phyloP scores from a whole-genome alignment of 1,140 invertebrate genomes.

The Oncopeltus fasciatus region DNA sequence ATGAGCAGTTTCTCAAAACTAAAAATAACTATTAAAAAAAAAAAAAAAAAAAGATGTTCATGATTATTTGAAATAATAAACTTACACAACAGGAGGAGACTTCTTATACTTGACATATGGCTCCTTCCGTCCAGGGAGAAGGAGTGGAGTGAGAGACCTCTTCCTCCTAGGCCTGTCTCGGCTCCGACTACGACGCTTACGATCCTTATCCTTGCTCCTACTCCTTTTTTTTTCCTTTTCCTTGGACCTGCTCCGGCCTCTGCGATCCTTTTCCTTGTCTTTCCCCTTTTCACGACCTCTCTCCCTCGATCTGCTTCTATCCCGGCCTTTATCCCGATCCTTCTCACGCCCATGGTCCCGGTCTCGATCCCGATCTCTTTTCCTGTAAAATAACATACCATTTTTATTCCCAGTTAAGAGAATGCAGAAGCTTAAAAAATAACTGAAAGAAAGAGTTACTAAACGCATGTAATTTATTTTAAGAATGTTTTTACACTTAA shows the following conservation, averaged over 20 bases:
- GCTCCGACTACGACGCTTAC: constrained; percentile 26
- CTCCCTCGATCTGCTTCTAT: constrained; percentile 19
- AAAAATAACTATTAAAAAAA: too few relatives aligned
- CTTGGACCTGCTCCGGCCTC: constrained; percentile 29
- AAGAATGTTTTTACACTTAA: too few relatives aligned
- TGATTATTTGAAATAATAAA: too few relatives aligned
- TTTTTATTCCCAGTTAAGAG: too few relatives aligned
- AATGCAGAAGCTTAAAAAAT: too few relatives aligned
- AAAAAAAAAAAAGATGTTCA: background rate
- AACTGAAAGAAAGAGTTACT: too few relatives aligned
- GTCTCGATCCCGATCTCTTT: constrained; percentile 15
- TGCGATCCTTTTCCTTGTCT: constrained; percentile 29
- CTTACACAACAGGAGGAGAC: constrained; percentile 34
- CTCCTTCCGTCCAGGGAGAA: constrained; percentile 29
- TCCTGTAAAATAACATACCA: too few relatives aligned
- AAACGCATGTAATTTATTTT: too few relatives aligned
- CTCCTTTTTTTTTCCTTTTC: constrained; percentile 28
- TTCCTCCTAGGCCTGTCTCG: constrained; percentile 27
- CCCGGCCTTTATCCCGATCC: constrained; percentile 21
- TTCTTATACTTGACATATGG: constrained; percentile 34
- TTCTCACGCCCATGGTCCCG: constrained; percentile 20
- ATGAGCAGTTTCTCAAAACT: too few relatives aligned
- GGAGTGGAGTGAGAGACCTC: constrained; percentile 34
- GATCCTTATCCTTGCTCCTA: constrained; percentile 28
- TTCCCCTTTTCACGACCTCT: constrained; percentile 26